Evolutionary conservation across 2,113 vertebrate genomes (phyloP), one percentile per base, ranked within the genome.

Genomic region (Microtus montanus): DNA sequence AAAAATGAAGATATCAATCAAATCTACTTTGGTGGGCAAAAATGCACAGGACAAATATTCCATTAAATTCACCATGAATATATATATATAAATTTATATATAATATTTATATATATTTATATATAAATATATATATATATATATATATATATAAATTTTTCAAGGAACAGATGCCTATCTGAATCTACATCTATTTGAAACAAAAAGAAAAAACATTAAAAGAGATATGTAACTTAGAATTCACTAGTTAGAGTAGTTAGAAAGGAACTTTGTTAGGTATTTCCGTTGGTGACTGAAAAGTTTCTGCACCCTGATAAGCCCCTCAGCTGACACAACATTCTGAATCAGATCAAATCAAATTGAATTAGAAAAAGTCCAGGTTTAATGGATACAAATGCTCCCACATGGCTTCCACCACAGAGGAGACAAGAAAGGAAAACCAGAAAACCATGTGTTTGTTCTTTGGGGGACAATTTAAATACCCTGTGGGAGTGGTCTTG

Each of bases 241-340:
- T 73, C 4, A 83, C 63, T 79, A 92, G 11, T 91, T 93, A 92
- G 70, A 44, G 87, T 79, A 92, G 13, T 91, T 93, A 93, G 70
- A 44, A 89, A 90, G 68, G 17, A 86, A 28, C 14, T 94, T 93
- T 90, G 93, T 10, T 33, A 92, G 3, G 13, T 70, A 3, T 83
- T 44, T 54, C 82, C 63, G 84, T 26, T 38, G 93, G 79, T 90
- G 38, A 22, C 54, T 58, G 17, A 58, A 58, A 58, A 58, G 15
- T 58, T 58, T 19, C 54, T 19, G 17, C 54, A 58, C 54, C 17
- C 54, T 58, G 17, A 58, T 58, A 58, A 58, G 54, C 17, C 54
- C 54, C 54, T 58, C 54, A 58, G 54, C 54, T 58, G 17, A 58
- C 54, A 58, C 54, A 58, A 19, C 54, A 58, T 19, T 58, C 54